Evolutionary conservation across 2,888 invertebrate genomes (phyloP), one percentile per base, ranked within the genome.

Genomic region (Pachydiplax longipennis): DNA sequence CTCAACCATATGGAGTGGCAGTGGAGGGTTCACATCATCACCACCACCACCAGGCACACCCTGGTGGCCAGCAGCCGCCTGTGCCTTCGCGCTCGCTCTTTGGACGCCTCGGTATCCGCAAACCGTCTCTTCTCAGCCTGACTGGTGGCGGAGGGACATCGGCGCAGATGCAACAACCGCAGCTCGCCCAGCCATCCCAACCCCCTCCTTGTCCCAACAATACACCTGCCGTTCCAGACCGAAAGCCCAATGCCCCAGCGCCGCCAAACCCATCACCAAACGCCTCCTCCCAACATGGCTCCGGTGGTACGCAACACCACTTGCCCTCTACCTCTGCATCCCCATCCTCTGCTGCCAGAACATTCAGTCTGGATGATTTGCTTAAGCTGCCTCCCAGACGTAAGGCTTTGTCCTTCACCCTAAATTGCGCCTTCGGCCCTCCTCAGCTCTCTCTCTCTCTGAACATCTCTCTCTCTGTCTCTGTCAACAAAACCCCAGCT

Each of bases 281-380:
- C 15, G 82, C 82, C 25, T 61, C 65, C 18, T 61, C 87, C 58
- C 61, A 58, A 22, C 87, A 87, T 37, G 61, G 58, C 22, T 61
- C 61, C 37, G 87, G 61, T 61, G 61, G 58, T 31, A 37, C 18
- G 37, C 87, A 87, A 37, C 61, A 92, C 92, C 58, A 61, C 35
- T 31, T 73, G 25, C 73, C 73, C 31, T 73, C 73, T 31, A 44
- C 90, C 91, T 92, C 92, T 87, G 53, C 91, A 80, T 13, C 90
- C 53, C 48, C 80, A 35, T 48, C 58, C 37, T 81, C 95, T 93
- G 96, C 96, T 94, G 96, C 96, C 94, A 96, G 97, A 95, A 97
- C 97, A 94, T 97, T 97, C 96, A 97, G 97, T 96, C 96, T 97
- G 95, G 97, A 97, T 96, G 97, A 97, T 96, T 96, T 97, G 95